phyloP scores from a whole-genome alignment of 2,797 vertebrate genomes.

The Tokudaia muenninki region DNA sequence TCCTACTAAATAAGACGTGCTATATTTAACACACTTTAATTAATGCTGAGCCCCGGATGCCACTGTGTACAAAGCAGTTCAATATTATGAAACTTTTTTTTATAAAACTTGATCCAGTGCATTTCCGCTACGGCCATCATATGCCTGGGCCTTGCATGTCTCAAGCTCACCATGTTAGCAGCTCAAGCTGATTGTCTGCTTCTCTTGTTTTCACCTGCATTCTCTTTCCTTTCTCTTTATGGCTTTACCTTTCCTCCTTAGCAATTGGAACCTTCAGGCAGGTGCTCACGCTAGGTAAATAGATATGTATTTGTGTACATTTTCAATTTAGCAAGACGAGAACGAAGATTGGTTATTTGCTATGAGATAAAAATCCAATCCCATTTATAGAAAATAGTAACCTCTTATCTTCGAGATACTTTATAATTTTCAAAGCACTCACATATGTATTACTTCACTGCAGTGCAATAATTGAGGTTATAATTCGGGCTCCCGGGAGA shows the following conservation, averaged over 20 bases:
- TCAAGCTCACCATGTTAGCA: not conserved
- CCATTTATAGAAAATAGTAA: conserved; percentile 41
- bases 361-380: conserved; percentile 42
- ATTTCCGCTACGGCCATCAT: not conserved
- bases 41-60: conserved; percentile 37
- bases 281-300: not conserved
- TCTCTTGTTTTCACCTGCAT: not conserved
- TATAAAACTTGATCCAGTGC: conserved; percentile 1
- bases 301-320: not conserved
- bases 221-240: not conserved
- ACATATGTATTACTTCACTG: not conserved
- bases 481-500: not conserved
- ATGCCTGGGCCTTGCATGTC: not conserved
- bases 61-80: conserved; percentile 33
- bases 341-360: conserved; percentile 6
- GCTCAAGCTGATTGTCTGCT: not conserved
- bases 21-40: conserved; percentile 69
- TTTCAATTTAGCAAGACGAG: conserved; percentile 44
- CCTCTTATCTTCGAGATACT: conserved; percentile 6
- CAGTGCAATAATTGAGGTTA: not conserved
- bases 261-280: conserved; percentile 57
- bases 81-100: conserved; percentile 31
- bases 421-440: conserved; percentile 23
- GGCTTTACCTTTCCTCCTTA: conserved; percentile 1
- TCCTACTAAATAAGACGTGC: conserved; percentile 26